phyloP scores from a whole-genome alignment of 2,888 invertebrate species.

The Epirrhoe tristata region DNA sequence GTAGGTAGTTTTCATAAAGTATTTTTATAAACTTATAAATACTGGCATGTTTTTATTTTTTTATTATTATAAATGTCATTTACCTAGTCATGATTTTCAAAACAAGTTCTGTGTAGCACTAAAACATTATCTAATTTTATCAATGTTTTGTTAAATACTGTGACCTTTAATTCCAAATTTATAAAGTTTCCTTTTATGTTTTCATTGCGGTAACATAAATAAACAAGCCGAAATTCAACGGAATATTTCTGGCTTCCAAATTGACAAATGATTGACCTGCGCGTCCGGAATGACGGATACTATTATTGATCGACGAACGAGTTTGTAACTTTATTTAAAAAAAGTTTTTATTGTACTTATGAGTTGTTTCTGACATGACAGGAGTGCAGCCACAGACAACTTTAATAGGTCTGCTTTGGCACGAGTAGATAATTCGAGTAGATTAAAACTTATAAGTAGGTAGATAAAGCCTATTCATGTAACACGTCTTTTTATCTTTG shows the following conservation, averaged over 20 bases:
- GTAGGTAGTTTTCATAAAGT: too few species aligned
- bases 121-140: background rate
- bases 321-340: constrained; percentile 43
- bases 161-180: background rate
- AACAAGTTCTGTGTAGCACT: background rate
- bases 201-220: background rate
- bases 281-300: constrained; percentile 42
- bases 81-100: background rate
- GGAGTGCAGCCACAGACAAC: too few species aligned
- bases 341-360: constrained; percentile 17
- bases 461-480: too few species aligned
- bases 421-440: too few species aligned
- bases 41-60: background rate
- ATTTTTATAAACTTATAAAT: too few species aligned
- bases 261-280: constrained; percentile 29
- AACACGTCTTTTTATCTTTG: too few species aligned
- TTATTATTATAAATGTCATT: constrained; percentile 8
- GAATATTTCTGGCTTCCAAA: constrained; percentile 7
- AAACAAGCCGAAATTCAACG: constrained; percentile 1
- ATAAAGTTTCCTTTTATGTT: background rate
- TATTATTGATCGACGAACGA: constrained; percentile 49
- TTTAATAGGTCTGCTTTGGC: too few species aligned
- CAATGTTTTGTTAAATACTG: constrained; percentile 7
- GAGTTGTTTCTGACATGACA: background rate
- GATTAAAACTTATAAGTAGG: too few species aligned